phyloP scores from a whole-genome alignment of 2,888 invertebrate genomes.

The Globia sparganii region DNA sequence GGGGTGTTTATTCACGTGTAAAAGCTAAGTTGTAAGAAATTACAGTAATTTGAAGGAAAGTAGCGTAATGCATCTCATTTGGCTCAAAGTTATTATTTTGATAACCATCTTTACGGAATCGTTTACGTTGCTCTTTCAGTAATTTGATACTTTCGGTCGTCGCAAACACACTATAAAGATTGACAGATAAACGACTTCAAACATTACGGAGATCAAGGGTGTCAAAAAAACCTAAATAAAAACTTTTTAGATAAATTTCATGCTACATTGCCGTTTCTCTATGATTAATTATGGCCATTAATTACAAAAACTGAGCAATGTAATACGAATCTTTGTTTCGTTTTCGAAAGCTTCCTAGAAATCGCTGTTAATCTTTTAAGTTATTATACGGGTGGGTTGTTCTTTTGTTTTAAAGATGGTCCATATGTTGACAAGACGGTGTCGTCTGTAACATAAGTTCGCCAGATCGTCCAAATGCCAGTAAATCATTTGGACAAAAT shows the following conservation, averaged over 20 bases:
- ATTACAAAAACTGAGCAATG: slow-evolving; percentile 31
- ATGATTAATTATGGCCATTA: slow-evolving; percentile 48
- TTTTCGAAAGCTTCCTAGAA: slow-evolving; percentile 50
- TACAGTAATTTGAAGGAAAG: slow-evolving; percentile 58
- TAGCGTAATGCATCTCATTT: slow-evolving; percentile 38
- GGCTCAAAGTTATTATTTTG: slow-evolving; percentile 48
- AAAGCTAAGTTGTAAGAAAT: slow-evolving; percentile 34
- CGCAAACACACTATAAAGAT: slow-evolving; percentile 64
- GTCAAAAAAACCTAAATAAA: slow-evolving; percentile 31
- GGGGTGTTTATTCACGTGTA: slow-evolving; percentile 24
- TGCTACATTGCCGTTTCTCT: slow-evolving; percentile 19
- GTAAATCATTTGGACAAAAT: slow-evolving; percentile 65
- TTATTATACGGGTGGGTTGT: slow-evolving; percentile 46
- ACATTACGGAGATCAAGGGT: slow-evolving; percentile 69
- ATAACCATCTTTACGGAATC: slow-evolving; percentile 64
- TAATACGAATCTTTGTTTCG: slow-evolving; percentile 41
- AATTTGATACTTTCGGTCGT: slow-evolving; percentile 74
- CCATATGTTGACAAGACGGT: slow-evolving; percentile 63
- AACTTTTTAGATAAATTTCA: slow-evolving; percentile 32
- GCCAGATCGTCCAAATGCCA: slow-evolving; percentile 42
- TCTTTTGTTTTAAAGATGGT: slow-evolving; percentile 60
- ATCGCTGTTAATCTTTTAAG: slow-evolving; percentile 39
- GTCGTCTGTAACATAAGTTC: slow-evolving; percentile 47
- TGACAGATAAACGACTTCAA: slow-evolving; percentile 76
- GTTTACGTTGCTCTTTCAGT: slow-evolving; percentile 57